Evolutionary conservation across 2,888 invertebrate genomes (phyloP).

Genomic region (Caenorhabditis becei): DNA sequence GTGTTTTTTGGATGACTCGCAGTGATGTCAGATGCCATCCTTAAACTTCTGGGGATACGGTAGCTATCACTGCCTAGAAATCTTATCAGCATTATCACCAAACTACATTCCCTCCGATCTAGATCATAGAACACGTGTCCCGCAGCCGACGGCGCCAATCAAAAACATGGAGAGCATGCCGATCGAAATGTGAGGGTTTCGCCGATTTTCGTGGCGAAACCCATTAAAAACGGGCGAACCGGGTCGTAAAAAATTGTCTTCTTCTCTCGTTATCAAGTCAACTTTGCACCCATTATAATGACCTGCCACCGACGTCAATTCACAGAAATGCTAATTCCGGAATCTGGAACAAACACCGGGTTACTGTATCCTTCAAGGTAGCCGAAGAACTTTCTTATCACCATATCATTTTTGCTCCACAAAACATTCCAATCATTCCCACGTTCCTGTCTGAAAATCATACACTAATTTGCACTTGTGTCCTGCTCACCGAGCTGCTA

Average conservation of each 20-base stretch:
- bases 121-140: slow-evolving; percentile 38
- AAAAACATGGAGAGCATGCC: slow-evolving; percentile 49
- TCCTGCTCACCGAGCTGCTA: background rate
- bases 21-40: slow-evolving; percentile 20
- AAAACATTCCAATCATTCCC: slow-evolving; percentile 30
- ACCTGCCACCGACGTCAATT: slow-evolving; percentile 50
- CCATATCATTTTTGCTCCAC: background rate
- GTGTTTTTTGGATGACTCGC: slow-evolving; percentile 10
- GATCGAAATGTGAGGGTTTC: slow-evolving; percentile 32
- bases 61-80: background rate
- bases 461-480: background rate
- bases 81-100: slow-evolving; percentile 1
- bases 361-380: background rate
- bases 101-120: slow-evolving; percentile 23
- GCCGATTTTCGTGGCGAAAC: slow-evolving; percentile 37
- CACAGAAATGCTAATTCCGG: slow-evolving; percentile 34
- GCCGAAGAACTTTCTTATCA: no score
- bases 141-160: no score
- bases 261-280: slow-evolving; percentile 31
- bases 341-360: background rate
- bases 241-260: slow-evolving; percentile 35
- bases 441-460: slow-evolving; percentile 15
- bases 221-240: slow-evolving; percentile 2
- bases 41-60: background rate
- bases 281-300: slow-evolving; percentile 47